phyloP scores from a whole-genome alignment of 1,140 invertebrate species.

The Drosophila sp. region DNA sequence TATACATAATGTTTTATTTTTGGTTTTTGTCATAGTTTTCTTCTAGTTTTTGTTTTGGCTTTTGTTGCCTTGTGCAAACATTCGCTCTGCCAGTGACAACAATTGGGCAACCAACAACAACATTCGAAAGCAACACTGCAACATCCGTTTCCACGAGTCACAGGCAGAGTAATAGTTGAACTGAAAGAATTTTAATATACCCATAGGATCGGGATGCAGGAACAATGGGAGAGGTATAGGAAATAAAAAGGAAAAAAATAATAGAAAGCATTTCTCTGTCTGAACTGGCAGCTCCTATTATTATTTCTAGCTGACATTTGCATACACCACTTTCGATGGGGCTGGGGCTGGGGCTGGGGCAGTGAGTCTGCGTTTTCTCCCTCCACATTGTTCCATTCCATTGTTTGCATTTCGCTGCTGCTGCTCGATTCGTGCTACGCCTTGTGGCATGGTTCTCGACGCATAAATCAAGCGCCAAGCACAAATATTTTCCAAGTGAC shows the following conservation, averaged over 20 bases:
- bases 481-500: slow-evolving; percentile 77
- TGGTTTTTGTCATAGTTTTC: neutral
- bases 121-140: neutral
- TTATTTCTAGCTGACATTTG: slow-evolving; percentile 21
- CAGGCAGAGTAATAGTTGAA: neutral
- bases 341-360: neutral
- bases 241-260: neutral
- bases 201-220: slow-evolving; percentile 10
- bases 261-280: slow-evolving; percentile 9
- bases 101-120: slow-evolving; percentile 44
- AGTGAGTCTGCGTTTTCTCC: slow-evolving; percentile 10
- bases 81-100: slow-evolving; percentile 66
- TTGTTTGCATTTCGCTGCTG: slow-evolving; percentile 58
- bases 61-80: slow-evolving; percentile 71
- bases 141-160: neutral
- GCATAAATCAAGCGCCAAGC: slow-evolving; percentile 77
- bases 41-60: slow-evolving; percentile 53
- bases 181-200: slow-evolving; percentile 21
- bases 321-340: neutral
- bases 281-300: slow-evolving; percentile 10
- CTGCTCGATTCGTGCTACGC: slow-evolving; percentile 43
- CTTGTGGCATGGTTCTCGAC: slow-evolving; percentile 22
- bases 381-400: slow-evolving; percentile 23
- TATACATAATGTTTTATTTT: slow-evolving; percentile 1
- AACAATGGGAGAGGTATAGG: slow-evolving; percentile 2